Evolutionary conservation across 2,797 vertebrate genomes (phyloP).

Genomic region (Diglossa cyanea): DNA sequence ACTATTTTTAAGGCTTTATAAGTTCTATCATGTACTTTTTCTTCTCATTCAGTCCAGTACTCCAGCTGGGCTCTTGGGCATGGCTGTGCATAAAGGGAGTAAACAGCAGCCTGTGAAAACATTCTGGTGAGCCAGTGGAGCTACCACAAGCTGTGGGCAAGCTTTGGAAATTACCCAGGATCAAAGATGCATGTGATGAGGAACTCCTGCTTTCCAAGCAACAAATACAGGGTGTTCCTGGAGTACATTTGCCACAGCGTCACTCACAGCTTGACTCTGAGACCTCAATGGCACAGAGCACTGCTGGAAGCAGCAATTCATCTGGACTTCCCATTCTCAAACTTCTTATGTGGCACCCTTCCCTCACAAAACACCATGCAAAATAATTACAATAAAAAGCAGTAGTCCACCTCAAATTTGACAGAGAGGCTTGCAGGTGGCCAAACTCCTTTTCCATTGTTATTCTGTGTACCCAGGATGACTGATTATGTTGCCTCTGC

Average conservation of each 20-base stretch:
- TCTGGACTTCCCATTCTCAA: not conserved
- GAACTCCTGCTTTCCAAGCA: conserved; percentile 5
- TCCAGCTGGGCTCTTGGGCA: not conserved
- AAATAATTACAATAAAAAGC: not conserved
- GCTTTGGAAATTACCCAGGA: not conserved
- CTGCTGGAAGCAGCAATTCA: not conserved
- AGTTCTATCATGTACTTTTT: not conserved
- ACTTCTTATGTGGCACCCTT: not conserved
- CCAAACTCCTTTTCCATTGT: not conserved
- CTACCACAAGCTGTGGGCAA: not conserved
- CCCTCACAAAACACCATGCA: not conserved
- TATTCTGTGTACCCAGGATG: not conserved
- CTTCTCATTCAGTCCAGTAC: not conserved
- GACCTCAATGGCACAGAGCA: not conserved
- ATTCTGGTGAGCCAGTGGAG: not conserved
- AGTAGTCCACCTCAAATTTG: not conserved
- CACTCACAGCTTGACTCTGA: not conserved
- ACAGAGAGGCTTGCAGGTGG: not conserved
- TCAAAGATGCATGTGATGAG: not conserved
- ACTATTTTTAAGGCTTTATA: not conserved
- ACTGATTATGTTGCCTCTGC: not conserved
- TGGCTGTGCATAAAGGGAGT: not conserved
- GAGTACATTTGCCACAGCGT: accelerated
- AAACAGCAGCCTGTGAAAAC: not conserved
- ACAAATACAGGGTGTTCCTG: not conserved